Conservation (phyloP, 2,113 vertebrate species). For the Ceyx melanurus region DNA sequence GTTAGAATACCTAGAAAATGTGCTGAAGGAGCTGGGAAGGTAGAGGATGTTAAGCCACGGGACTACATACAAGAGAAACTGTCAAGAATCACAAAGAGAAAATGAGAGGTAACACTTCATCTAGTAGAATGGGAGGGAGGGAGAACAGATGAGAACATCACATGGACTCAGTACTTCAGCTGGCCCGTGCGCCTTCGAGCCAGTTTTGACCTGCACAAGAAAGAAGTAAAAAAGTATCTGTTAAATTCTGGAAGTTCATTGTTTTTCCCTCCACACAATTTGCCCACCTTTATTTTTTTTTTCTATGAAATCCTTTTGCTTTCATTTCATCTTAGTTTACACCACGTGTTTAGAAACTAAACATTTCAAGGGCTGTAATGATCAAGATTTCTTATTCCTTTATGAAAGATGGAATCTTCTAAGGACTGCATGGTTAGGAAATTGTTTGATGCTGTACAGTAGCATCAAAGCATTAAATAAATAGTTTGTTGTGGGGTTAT, state of each 20-base stretch:
- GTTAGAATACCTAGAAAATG: constrained; percentile 64
- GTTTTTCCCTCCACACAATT: background rate
- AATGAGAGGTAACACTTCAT: constrained; percentile 87
- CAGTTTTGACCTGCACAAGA: constrained; percentile 86
- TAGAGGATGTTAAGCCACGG: constrained; percentile 85
- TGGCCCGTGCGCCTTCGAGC: constrained; percentile 89
- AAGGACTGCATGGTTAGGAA: background rate
- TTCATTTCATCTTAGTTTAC: background rate
- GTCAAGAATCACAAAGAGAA: constrained; percentile 91
- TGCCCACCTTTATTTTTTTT: background rate
- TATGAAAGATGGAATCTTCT: background rate
- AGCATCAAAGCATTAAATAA: background rate
- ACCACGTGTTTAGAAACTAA: background rate
- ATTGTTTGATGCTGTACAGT: background rate
- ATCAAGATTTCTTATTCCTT: background rate
- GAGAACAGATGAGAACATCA: constrained; percentile 56
- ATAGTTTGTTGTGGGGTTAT: background rate
- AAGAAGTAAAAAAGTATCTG: background rate
- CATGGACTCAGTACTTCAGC: constrained; percentile 78
- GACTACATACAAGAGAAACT: constrained; percentile 91
- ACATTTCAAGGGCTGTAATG: background rate
- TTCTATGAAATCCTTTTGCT: background rate
- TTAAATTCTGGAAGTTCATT: background rate
- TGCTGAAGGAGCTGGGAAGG: constrained; percentile 37
- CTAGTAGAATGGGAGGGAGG: constrained; percentile 75